Conservation (phyloP, 2,888 invertebrate genomes). For the Globia sparganii region DNA sequence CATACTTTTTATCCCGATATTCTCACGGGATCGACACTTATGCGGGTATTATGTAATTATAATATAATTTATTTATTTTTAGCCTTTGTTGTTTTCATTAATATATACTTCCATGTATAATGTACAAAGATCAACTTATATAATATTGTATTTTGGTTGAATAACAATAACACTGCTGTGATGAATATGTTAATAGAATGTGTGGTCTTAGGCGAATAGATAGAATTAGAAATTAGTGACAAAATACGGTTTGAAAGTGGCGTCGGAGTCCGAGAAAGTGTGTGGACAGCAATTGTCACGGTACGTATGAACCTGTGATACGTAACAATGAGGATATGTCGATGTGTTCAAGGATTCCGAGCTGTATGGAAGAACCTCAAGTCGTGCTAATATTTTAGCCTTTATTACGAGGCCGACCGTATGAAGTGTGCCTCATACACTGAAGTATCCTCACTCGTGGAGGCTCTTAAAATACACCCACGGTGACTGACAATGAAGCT, state of each 20-base stretch:
- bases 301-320: neutral
- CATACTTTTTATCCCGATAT: no score
- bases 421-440: neutral
- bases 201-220: neutral
- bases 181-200: neutral
- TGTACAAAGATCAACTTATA: no score
- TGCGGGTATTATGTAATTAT: no score
- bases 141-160: neutral
- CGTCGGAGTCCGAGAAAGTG: neutral
- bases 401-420: neutral
- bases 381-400: neutral
- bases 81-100: no score
- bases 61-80: no score
- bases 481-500: no score
- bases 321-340: neutral
- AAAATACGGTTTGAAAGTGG: no score
- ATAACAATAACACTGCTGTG: neutral
- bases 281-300: neutral
- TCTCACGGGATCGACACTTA: no score
- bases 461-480: no score
- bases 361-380: neutral
- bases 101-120: no score
- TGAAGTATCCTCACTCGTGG: neutral
- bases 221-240: neutral
- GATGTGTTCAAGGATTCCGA: neutral